Evolutionary conservation across 2,888 invertebrate genomes (phyloP).

Genomic region (Smittia sp.): DNA sequence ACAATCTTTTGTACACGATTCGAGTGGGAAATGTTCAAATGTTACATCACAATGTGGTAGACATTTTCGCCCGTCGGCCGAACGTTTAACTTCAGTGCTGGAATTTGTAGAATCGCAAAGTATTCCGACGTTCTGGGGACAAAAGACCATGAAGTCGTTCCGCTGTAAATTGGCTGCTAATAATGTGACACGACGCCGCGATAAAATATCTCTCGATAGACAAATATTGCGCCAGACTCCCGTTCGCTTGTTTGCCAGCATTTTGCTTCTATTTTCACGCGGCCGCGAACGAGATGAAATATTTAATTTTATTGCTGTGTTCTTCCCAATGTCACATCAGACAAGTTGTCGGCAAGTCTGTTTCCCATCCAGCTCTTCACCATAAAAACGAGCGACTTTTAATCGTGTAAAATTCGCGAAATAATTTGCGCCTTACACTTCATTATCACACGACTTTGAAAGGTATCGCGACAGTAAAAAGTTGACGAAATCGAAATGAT

Average conservation of each 20-base stretch:
- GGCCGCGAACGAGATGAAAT: neutral
- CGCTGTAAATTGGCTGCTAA: slow-evolving; percentile 1
- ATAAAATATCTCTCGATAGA: neutral
- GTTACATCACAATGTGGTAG: too few species aligned
- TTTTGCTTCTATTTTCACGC: neutral
- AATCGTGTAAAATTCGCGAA: neutral
- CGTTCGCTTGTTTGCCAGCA: neutral
- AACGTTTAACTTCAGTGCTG: too few species aligned
- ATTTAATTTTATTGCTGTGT: slow-evolving; percentile 6
- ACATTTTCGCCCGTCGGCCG: too few species aligned
- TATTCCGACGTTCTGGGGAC: too few species aligned
- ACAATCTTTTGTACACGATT: neutral
- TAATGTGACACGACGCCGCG: slow-evolving; percentile 16
- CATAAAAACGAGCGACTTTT: slow-evolving; percentile 23
- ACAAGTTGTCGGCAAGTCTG: neutral
- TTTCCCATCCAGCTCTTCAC: neutral
- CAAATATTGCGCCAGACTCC: slow-evolving; percentile 6
- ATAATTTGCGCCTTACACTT: slow-evolving; percentile 15
- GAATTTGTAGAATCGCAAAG: too few species aligned
- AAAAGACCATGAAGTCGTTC: neutral
- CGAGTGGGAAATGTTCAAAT: neutral
- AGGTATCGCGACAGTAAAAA: neutral
- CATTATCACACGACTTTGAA: slow-evolving; percentile 13
- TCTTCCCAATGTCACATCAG: slow-evolving; percentile 5
- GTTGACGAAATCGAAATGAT: neutral